Conservation (phyloP, 2,797 vertebrate species). For the Scyliorhinus canicula region DNA sequence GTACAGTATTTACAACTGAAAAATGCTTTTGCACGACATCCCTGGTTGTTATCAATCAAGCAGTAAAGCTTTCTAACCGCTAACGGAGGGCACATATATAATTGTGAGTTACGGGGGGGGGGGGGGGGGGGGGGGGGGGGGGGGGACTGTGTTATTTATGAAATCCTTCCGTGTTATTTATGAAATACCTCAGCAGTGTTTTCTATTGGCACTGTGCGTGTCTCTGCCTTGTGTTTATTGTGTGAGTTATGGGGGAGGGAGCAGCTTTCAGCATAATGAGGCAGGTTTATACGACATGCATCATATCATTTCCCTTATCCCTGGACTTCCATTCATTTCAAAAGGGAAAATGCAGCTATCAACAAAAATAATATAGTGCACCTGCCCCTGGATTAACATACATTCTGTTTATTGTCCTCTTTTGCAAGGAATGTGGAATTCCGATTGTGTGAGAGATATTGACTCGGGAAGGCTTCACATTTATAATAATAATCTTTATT, state of each 20-base stretch:
- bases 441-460: neutral
- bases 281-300: neutral
- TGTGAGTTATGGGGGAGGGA: conserved; percentile 13
- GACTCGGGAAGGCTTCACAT: neutral
- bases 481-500: too few relatives aligned
- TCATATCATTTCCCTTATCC: neutral
- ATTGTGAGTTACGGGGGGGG: neutral
- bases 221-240: neutral
- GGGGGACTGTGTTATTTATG: neutral
- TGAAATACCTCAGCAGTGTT: conserved; percentile 11
- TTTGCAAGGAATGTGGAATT: neutral
- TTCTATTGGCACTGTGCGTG: neutral
- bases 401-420: neutral
- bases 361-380: conserved; percentile 6
- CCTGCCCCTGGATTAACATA: neutral
- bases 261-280: conserved; percentile 25
- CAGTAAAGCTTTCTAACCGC: neutral
- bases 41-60: conserved; percentile 25
- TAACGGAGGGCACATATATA: neutral
- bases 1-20: conserved; percentile 8
- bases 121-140: too few relatives aligned
- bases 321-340: conserved; percentile 19
- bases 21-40: neutral
- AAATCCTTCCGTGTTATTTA: conserved; percentile 25
- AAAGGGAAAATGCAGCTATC: neutral